Percentiles rank a stretch among this genome's conserved stretches.
phyloP scores from a whole-genome alignment of 2,113 vertebrate species.

The Oncorhynchus keta region DNA sequence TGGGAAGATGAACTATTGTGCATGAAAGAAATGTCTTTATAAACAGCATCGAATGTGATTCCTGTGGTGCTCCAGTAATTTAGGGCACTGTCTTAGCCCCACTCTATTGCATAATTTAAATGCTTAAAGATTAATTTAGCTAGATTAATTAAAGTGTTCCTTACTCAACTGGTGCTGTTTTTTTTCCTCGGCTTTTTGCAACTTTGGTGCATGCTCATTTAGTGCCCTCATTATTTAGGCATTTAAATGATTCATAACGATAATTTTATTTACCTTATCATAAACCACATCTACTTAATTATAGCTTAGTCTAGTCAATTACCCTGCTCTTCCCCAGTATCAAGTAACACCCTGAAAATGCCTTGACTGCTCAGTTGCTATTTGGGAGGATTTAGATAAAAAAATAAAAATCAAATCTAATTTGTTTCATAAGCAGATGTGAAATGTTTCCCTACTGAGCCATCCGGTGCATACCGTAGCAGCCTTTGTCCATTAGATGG shows the following conservation, averaged over 20 bases:
- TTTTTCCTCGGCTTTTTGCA: neutral
- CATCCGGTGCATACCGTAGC: slow-evolving; percentile 17
- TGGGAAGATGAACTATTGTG: slow-evolving; percentile 13
- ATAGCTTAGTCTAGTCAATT: too few species aligned
- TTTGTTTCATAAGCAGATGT: too few species aligned
- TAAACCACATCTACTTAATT: too few species aligned
- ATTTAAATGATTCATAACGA: too few species aligned
- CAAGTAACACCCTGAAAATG: neutral
- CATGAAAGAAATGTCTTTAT: slow-evolving; percentile 26
- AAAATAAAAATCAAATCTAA: too few species aligned
- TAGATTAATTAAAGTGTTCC: slow-evolving; percentile 21
- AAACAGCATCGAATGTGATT: slow-evolving; percentile 16
- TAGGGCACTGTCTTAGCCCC: slow-evolving; percentile 12
- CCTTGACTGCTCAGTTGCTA: neutral
- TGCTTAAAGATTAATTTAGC: slow-evolving; percentile 25
- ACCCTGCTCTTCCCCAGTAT: neutral
- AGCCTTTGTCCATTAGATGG: slow-evolving; percentile 65
- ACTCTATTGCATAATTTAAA: slow-evolving; percentile 33
- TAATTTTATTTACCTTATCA: too few species aligned
- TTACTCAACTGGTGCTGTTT: slow-evolving; percentile 5
- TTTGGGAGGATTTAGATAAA: neutral
- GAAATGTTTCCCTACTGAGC: neutral
- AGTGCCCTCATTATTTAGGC: too few species aligned
- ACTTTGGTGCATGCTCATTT: neutral
- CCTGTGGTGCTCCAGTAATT: slow-evolving; percentile 9